Base-by-base conservation (phyloP, 2,888 invertebrate species). In the Osmoderma eremita region DNA sequence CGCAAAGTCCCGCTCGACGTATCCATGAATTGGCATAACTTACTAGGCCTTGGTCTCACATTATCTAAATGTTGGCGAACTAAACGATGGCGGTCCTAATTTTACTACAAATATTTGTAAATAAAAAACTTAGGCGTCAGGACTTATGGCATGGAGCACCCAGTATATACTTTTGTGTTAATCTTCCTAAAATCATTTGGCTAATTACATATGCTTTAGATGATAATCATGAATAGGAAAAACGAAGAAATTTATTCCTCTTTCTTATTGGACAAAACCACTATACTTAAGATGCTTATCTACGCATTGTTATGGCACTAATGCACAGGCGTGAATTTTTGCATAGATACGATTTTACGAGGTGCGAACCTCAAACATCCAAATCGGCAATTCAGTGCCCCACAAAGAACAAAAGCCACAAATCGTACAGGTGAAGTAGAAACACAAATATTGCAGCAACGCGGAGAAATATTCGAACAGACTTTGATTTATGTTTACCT, bases 281-380 rank as follows among this genome's bases (percentile, higher is more conserved):
- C 42, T 53, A 18, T 63, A 63, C 51, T 63, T 53, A 41, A 41
- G 63, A 63, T 63, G 22, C n/a, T 63, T 63, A 63, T 63, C 63
- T 22, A 8, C 17, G n/a, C 30, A 30, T 45, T 13, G 42, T 17
- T 63, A 30, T 30, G 24, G 22, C 24, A 45, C 58, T 53, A 63
- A 63, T 63, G 63, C 30, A 51, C 41, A 63, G 63, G 63, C 53
- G 63, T 63, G 63, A 63, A 63, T 53, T 63, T 63, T 63, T 53
- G 63, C 51, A 42, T 53, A 63, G 63, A 63, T 63, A 62, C 48
- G 38, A 39, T 39, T 54, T 62, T 62, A 63, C 42, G 53, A 63
- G 51, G 63, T 63, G 53, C 30, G 63, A 63, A 63, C 17, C 17
- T n/a, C 53, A 63, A 63, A 63, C 53, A 63, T 17, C 45, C 30